A percentile compares a stretch with the other conserved stretches of the same genome.
Conservation (phyloP, 2,888 invertebrate genomes). For the Silvanus unidentatus region DNA sequence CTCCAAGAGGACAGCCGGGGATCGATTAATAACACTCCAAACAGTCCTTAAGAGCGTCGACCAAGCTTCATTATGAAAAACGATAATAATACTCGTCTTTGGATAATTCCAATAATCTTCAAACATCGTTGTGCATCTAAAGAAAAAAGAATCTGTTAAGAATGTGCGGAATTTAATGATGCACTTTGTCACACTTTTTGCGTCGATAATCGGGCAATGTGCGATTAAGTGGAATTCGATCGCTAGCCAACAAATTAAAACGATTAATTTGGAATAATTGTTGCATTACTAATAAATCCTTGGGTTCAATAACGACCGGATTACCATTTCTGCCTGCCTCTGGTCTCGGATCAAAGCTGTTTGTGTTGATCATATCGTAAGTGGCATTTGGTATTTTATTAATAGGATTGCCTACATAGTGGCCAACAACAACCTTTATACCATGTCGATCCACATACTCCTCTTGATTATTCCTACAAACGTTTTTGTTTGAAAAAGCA, state of each 20-base stretch:
- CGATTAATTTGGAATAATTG: conserved; percentile 77
- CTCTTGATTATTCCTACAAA: conserved; percentile 51
- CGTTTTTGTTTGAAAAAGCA: too few relatives aligned
- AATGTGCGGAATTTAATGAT: too few relatives aligned
- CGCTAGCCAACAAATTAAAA: conserved; percentile 83
- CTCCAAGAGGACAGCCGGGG: conserved; percentile 67
- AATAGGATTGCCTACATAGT: conserved; percentile 75
- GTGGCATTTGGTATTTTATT: conserved; percentile 63
- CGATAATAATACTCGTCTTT: conserved; percentile 86
- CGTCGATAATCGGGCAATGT: conserved; percentile 78
- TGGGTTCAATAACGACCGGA: conserved; percentile 70
- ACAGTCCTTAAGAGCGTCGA: conserved; percentile 92
- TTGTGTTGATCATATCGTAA: conserved; percentile 63
- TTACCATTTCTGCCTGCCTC: conserved; percentile 74
- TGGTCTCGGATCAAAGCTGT: conserved; percentile 68
- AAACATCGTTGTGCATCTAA: conserved; percentile 59
- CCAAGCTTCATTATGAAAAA: conserved; percentile 99
- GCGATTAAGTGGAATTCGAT: conserved; percentile 79
- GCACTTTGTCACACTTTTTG: conserved; percentile 69
- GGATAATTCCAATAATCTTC: conserved; percentile 61
- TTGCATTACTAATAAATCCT: conserved; percentile 69
- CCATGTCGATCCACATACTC: conserved; percentile 68
- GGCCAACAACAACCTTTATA: conserved; percentile 81
- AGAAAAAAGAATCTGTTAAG: conserved; percentile 20
- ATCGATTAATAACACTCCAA: conserved; percentile 86